These are phyloP conservation scores for Drosophila kokeensis DNA, from an alignment of 2,888 invertebrate species.

Conservation along the genomic window DNA sequence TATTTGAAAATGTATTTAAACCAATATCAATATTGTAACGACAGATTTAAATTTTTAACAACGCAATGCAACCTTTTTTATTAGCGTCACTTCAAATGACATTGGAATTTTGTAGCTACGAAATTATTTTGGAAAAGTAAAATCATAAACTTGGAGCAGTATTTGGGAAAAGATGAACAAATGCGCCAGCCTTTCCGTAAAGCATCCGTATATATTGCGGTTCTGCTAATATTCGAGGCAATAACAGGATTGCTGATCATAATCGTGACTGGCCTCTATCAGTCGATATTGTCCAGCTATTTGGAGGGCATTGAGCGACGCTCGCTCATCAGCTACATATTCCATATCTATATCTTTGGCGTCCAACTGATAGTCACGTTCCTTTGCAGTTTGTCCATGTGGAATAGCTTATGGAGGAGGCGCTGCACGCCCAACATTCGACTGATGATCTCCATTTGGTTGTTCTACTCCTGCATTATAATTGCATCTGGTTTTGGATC, in stretches of 20 bases:
- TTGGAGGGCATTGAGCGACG: constrained; percentile 65
- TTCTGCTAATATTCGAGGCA: constrained; percentile 72
- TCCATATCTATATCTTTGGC: constrained; percentile 74
- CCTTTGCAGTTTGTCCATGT: constrained; percentile 72
- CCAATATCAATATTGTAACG: not conserved
- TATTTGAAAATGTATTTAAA: not conserved
- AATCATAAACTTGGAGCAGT: constrained; percentile 17
- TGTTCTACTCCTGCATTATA: constrained; percentile 75
- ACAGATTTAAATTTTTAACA: not conserved
- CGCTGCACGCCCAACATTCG: constrained; percentile 74
- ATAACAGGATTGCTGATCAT: constrained; percentile 72
- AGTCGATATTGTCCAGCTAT: constrained; percentile 66
- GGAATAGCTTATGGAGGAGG: constrained; percentile 74
- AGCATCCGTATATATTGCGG: constrained; percentile 68
- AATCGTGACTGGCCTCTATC: constrained; percentile 66
- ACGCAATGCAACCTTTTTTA: not conserved
- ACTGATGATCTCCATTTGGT: constrained; percentile 75
- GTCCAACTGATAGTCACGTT: constrained; percentile 72
- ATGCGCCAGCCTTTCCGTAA: constrained; percentile 81
- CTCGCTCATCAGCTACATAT: constrained; percentile 67
- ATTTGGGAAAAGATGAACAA: constrained; percentile 71
- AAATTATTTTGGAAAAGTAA: not conserved
- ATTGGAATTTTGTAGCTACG: constrained; percentile 9
- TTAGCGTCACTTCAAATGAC: constrained; percentile 26
- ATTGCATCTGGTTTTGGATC: constrained; percentile 71